phyloP scores from a whole-genome alignment of 2,113 vertebrate genomes.

The Sphaerodactylus townsendi region DNA sequence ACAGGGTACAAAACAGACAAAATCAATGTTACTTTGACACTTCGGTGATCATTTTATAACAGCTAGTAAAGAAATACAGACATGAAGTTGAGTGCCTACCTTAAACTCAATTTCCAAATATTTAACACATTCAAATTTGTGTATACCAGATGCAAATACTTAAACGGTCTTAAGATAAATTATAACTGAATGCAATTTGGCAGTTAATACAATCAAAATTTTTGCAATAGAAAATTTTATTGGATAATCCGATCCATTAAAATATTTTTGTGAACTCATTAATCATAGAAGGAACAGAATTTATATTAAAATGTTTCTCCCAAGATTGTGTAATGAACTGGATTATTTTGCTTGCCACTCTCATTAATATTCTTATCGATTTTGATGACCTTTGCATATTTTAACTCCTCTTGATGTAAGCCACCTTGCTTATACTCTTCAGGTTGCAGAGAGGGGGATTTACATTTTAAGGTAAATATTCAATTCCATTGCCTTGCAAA shows the following conservation, averaged over 20 bases:
- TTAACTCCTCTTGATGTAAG: not conserved
- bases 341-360: not conserved
- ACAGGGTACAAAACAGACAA: not conserved
- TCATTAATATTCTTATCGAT: not conserved
- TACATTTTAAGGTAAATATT: not conserved
- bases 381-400: not conserved
- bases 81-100: not conserved
- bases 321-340: not conserved
- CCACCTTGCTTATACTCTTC: not conserved
- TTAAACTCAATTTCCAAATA: not conserved
- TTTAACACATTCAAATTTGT: not conserved
- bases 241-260: slow-evolving; percentile 8
- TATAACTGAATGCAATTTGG: slow-evolving; percentile 15
- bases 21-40: not conserved
- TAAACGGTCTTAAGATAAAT: slow-evolving; percentile 29
- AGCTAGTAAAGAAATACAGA: slow-evolving; percentile 1
- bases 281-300: not conserved
- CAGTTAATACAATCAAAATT: not conserved
- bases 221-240: not conserved
- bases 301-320: not conserved
- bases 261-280: not conserved
- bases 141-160: too few species aligned
- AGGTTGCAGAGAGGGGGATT: not conserved
- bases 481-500: slow-evolving; percentile 1
- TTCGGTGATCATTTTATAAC: not conserved